A percentile compares a stretch with the other conserved stretches of the same genome.
phyloP scores from a whole-genome alignment of 2,797 vertebrate species.

The Sternarchorhynchus goeldii region DNA sequence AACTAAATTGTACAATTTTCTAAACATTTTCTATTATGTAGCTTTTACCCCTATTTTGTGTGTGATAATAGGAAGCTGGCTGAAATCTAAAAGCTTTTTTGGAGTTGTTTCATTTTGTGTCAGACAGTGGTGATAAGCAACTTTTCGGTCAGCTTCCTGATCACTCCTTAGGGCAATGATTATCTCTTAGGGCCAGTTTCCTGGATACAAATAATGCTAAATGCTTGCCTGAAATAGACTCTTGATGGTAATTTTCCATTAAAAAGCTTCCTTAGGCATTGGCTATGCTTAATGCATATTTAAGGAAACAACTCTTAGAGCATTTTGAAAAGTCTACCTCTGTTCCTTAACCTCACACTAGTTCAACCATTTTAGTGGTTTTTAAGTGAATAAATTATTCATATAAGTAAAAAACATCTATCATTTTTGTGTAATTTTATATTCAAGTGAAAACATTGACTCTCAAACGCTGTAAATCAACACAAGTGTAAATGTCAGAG shows the following conservation, averaged over 20 bases:
- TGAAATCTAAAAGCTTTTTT: constrained; percentile 15
- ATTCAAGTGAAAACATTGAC: neutral
- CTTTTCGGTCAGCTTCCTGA: neutral
- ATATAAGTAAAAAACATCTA: too few relatives aligned
- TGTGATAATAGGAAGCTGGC: neutral
- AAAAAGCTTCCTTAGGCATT: constrained; percentile 14
- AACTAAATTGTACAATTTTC: neutral
- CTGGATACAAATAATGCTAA: constrained; percentile 15
- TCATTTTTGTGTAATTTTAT: neutral
- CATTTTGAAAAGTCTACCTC: constrained; percentile 4
- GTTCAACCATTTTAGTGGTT: neutral
- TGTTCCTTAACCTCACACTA: neutral
- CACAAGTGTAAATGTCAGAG: neutral
- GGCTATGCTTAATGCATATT: constrained; percentile 10
- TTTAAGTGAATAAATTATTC: too few relatives aligned
- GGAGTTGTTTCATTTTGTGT: neutral
- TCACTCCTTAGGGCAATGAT: constrained; percentile 6
- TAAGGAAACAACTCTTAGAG: neutral
- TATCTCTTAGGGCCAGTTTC: constrained; percentile 19
- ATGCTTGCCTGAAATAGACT: constrained; percentile 7
- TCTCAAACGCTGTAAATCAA: neutral
- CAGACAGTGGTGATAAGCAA: constrained; percentile 12
- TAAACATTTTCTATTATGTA: neutral
- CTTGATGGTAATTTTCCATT: neutral
- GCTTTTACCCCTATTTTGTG: neutral